Evolutionary conservation across 2,113 vertebrate species (phyloP).

Genomic region (Eudyptes chrysolophus): DNA sequence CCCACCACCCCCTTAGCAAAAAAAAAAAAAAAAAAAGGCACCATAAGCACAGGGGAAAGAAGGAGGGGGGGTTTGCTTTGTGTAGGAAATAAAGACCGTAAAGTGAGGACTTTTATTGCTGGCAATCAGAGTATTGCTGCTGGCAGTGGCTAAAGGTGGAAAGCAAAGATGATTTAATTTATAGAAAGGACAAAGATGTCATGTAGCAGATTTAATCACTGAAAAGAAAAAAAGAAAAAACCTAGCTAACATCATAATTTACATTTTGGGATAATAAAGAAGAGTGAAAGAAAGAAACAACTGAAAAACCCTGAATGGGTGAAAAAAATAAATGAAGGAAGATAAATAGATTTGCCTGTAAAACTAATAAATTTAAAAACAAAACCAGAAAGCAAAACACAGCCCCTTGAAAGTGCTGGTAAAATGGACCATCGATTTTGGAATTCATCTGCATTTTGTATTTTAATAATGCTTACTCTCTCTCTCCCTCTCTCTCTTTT

Average conservation of each 20-base stretch:
- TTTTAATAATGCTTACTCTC: constrained; percentile 89
- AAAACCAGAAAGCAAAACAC: constrained; percentile 82
- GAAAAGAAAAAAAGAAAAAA: constrained; percentile 77
- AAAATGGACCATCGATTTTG: constrained; percentile 88
- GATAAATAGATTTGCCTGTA: constrained; percentile 80
- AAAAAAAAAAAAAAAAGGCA: background rate
- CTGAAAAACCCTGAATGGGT: constrained; percentile 61
- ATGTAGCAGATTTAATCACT: constrained; percentile 87
- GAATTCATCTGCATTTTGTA: constrained; percentile 90
- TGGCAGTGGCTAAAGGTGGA: constrained; percentile 78
- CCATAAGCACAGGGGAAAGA: constrained; percentile 12
- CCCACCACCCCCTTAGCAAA: background rate
- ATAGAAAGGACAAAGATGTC: constrained; percentile 85
- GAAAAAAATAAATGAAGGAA: constrained; percentile 61
- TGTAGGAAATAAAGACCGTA: constrained; percentile 75
- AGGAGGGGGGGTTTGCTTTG: constrained; percentile 57
- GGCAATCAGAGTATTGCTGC: constrained; percentile 70
- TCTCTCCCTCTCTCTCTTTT: constrained; percentile 86
- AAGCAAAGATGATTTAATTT: constrained; percentile 85
- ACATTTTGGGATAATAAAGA: constrained; percentile 84
- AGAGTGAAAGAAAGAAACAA: constrained; percentile 74
- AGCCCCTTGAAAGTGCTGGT: constrained; percentile 81
- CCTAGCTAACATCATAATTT: constrained; percentile 80
- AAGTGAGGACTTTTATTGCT: constrained; percentile 69
- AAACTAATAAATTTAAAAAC: constrained; percentile 85